These are phyloP conservation scores for Bombycilla garrulus DNA, from an alignment of 2,113 vertebrate species.

Conservation along the genomic window DNA sequence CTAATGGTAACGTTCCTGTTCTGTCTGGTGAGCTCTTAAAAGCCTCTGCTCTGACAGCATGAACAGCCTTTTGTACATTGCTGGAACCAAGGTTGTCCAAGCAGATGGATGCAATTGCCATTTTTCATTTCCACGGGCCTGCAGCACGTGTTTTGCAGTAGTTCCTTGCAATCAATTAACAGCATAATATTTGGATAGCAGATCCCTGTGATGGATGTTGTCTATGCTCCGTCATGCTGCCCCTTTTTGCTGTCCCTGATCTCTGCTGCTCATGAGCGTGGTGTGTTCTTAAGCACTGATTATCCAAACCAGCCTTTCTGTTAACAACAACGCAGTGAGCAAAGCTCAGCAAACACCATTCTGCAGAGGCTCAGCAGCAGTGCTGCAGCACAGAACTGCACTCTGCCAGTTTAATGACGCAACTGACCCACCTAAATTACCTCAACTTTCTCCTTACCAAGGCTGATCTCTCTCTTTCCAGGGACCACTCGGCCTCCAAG, in stretches of 20 bases:
- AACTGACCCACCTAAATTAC: not conserved
- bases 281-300: fast-evolving
- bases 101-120: not conserved
- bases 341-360: not conserved
- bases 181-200: fast-evolving
- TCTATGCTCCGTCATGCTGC: fast-evolving
- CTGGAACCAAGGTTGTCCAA: not conserved
- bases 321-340: not conserved
- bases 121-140: not conserved
- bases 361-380: not conserved
- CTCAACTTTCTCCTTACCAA: not conserved
- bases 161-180: not conserved
- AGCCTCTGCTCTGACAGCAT: not conserved
- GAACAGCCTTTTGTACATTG: not conserved
- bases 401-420: fast-evolving
- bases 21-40: not conserved
- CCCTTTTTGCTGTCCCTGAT: not conserved
- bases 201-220: not conserved
- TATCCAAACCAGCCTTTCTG: not conserved
- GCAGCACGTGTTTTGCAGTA: not conserved
- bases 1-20: not conserved
- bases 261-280: fast-evolving
- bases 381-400: fast-evolving
- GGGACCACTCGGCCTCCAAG: conserved; percentile 86
- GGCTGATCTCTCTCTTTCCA: conserved; percentile 51